A percentile compares a stretch with the other conserved stretches of the same genome.
Evolutionary conservation across 2,797 vertebrate genomes (phyloP).

Genomic region (Cyclura pinguis): DNA sequence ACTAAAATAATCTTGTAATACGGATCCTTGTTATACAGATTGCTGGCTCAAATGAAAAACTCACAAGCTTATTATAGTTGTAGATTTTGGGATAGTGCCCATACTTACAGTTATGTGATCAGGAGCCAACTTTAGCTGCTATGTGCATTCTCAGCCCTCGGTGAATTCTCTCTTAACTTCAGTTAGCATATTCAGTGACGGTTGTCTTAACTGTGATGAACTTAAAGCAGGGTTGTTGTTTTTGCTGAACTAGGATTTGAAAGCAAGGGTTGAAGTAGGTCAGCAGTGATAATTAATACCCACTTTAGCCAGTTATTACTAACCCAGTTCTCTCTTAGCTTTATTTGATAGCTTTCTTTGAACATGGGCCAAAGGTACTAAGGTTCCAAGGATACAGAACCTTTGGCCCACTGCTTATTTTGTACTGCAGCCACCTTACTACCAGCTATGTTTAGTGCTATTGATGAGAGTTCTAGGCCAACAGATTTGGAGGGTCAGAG

Average conservation of each 20-base stretch:
- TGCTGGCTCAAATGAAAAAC: not conserved
- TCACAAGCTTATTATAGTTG: not conserved
- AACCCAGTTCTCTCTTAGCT: not conserved
- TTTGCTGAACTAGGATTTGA: not conserved
- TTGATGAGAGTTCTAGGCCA: not conserved
- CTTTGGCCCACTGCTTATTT: not conserved
- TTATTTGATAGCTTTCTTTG: not conserved
- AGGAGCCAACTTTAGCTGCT: not conserved
- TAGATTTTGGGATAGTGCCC: not conserved
- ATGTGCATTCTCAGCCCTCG: too few species aligned
- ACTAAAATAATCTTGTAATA: not conserved
- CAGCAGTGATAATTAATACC: not conserved
- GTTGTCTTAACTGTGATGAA: not conserved
- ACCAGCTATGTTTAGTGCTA: not conserved
- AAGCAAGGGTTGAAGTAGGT: not conserved
- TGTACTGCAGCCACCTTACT: not conserved
- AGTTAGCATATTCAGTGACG: not conserved
- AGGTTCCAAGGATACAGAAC: not conserved
- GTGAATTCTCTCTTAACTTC: not conserved
- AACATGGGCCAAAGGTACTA: not conserved
- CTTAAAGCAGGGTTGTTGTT: not conserved
- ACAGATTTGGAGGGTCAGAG: not conserved
- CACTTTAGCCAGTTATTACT: not conserved
- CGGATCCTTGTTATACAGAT: not conserved
- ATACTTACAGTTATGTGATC: not conserved